Base-by-base conservation (phyloP, 2,113 vertebrate genomes). In the Motacilla alba region DNA sequence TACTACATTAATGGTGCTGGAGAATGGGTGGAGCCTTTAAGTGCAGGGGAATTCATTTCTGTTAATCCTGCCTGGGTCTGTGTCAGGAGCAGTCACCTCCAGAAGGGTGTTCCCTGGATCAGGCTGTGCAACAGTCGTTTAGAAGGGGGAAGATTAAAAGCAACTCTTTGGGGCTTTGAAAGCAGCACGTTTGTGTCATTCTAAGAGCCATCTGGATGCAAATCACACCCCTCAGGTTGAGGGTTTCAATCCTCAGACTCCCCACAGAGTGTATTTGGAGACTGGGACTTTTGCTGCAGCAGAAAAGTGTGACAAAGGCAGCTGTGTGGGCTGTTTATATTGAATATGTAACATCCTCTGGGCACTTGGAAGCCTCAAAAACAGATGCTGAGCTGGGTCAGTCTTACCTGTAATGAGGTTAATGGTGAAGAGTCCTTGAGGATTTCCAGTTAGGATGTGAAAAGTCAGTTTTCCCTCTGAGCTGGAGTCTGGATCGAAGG, bases 381-480 rank as follows among this genome's bases (percentile, higher is more conserved):
- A 63, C 24, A 91, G 43, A 49, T 74, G 72, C 30, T 52, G 58
- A 70, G 28, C 59, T 92, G 37, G 70, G 59, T 83, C 78, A 93
- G n/a, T 64, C 84, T 98, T 98, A 99, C 99, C 99, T 98, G 99
- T 99, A 86, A 97, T 43, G 60, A 98, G 89, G 76, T 99, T 97
- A 53, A 99, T 97, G 13, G 83, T 31, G 24, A 99, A 99, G 85
- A 98, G 95, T 5, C 96, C 98, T 84, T 98, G 97, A 66, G 98
- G 98, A 78, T 98, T 98, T 73, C 99, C 99, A 63, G 95, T 95
- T 46, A 98, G 92, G 97, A 99, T 98, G 64, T 98, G 98, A 97
- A 98, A 99, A 66, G 98, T 98, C 46, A 99, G 97, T 78, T 98
- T 99, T 53, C 98, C 99, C 46, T 98, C 95, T 12, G 99, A 99